Percentiles rank a stretch among this genome's conserved stretches.
phyloP scores from a whole-genome alignment of 1,140 invertebrate species.

The Drosophila jambulina region DNA sequence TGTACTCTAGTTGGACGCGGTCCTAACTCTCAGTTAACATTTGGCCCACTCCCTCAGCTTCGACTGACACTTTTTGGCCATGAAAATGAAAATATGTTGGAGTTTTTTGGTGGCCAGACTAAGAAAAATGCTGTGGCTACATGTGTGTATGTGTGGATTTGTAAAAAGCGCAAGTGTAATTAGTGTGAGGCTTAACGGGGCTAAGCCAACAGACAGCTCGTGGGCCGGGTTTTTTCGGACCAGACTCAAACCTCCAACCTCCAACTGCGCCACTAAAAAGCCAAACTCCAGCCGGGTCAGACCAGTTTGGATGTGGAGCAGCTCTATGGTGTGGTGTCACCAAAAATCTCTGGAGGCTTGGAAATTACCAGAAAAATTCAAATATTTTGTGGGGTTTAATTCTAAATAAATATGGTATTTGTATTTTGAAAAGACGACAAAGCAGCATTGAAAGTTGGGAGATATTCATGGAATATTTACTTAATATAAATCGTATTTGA shows the following conservation, averaged over 20 bases:
- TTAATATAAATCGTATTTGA: too few relatives aligned
- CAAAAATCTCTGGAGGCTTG: constrained; percentile 1
- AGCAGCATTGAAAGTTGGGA: too few relatives aligned
- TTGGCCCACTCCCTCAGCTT: constrained; percentile 1
- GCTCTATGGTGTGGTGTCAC: background rate
- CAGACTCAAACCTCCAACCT: background rate
- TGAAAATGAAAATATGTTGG: constrained; percentile 80
- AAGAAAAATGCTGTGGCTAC: constrained; percentile 64
- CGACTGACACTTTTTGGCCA: constrained; percentile 68
- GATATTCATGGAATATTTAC: too few relatives aligned
- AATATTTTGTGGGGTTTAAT: background rate
- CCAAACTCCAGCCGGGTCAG: constrained; percentile 12
- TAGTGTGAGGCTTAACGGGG: constrained; percentile 78
- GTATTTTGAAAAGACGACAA: background rate
- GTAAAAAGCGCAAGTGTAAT: constrained; percentile 81
- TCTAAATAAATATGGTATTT: background rate
- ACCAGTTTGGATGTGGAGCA: constrained; percentile 50
- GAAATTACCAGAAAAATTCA: background rate
- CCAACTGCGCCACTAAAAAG: background rate
- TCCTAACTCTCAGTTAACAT: constrained; percentile 37
- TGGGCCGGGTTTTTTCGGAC: constrained; percentile 41
- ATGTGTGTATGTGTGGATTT: constrained; percentile 53
- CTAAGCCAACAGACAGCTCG: constrained; percentile 66
- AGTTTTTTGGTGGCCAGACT: constrained; percentile 56
- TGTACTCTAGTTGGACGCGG: constrained; percentile 26